phyloP scores from a whole-genome alignment of 2,797 vertebrate species.

The Tapirus indicus region DNA sequence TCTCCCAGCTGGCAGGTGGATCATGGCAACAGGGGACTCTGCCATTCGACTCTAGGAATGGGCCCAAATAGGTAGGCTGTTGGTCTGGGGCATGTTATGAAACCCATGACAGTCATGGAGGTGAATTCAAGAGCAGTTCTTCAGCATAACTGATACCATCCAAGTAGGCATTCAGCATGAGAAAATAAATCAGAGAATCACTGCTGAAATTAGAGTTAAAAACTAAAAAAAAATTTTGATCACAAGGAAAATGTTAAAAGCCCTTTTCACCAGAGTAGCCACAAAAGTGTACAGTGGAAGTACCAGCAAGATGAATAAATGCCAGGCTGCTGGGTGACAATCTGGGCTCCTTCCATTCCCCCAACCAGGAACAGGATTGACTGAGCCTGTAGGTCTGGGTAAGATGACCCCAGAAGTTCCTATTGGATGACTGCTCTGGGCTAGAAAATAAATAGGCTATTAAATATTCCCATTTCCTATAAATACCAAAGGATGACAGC shows the following conservation, averaged over 20 bases:
- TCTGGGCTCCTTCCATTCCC: not conserved
- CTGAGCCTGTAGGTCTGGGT: not conserved
- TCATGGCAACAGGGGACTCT: not conserved
- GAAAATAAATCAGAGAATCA: not conserved
- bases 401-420: not conserved
- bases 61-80: fast-evolving
- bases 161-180: not conserved
- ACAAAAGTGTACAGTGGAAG: not conserved
- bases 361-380: not conserved
- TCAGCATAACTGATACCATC: not conserved
- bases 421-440: not conserved
- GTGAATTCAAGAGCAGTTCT: not conserved
- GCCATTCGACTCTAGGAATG: not conserved
- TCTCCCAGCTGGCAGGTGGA: not conserved
- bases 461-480: not conserved
- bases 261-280: not conserved
- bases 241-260: not conserved
- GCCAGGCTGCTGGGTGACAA: not conserved
- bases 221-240: not conserved
- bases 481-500: not conserved
- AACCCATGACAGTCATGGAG: not conserved
- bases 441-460: not conserved
- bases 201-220: not conserved
- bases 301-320: not conserved
- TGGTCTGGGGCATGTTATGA: not conserved